Evolutionary conservation across 1,140 invertebrate genomes (phyloP).

Genomic region (Drosophila arawakana): DNA sequence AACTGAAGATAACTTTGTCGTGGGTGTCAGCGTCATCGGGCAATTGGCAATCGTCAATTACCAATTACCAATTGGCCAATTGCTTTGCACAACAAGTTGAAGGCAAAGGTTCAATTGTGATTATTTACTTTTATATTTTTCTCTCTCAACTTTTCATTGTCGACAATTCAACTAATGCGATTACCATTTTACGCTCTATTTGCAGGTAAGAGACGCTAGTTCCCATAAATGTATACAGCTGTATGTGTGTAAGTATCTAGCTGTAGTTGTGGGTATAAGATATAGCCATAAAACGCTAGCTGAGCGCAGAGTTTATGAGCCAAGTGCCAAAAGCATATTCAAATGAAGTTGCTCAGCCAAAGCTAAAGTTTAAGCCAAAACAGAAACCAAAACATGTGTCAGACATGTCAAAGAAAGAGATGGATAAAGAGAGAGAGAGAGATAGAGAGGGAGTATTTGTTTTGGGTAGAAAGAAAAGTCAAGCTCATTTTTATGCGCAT

Average conservation of each 20-base stretch:
- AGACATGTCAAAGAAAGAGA: conserved; percentile 62
- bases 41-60: conserved; percentile 10
- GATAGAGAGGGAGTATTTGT: neutral
- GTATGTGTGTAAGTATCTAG: neutral
- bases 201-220: conserved; percentile 27
- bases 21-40: conserved; percentile 59
- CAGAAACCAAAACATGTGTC: conserved; percentile 69
- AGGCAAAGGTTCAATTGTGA: conserved; percentile 24
- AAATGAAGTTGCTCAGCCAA: conserved; percentile 68
- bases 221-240: neutral
- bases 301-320: conserved; percentile 60
- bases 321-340: conserved; percentile 78
- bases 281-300: conserved; percentile 50
- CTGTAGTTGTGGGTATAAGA: neutral
- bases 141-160: neutral
- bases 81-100: conserved; percentile 18
- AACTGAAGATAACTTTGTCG: conserved; percentile 70
- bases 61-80: conserved; percentile 52
- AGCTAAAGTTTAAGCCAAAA: conserved; percentile 44
- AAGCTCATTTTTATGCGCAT: conserved; percentile 50
- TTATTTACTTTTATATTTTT: conserved; percentile 2
- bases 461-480: conserved; percentile 28
- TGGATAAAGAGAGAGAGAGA: neutral
- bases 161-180: conserved; percentile 5
- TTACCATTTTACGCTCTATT: conserved; percentile 2